These are phyloP conservation scores for Acipenser oxyrinchus DNA, from an alignment of 2,797 vertebrate genomes.

Conservation along the genomic window DNA sequence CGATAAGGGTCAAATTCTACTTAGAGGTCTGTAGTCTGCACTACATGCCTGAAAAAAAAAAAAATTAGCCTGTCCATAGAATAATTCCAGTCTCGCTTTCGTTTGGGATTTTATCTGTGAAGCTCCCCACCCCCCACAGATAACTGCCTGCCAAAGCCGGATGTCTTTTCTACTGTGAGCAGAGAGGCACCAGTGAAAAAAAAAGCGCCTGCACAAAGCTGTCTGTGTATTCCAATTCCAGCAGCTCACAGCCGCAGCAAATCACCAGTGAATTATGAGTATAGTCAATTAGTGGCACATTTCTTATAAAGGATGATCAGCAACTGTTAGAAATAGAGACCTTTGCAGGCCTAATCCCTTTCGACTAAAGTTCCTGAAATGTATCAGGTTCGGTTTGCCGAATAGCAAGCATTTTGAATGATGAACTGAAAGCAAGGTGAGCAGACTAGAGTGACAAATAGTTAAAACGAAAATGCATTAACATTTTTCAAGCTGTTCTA, in stretches of 20 bases:
- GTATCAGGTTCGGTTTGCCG: too few species aligned
- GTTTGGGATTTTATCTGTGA: slow-evolving; percentile 65
- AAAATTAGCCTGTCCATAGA: slow-evolving; percentile 53
- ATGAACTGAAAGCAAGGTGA: too few species aligned
- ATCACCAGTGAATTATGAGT: slow-evolving; percentile 64
- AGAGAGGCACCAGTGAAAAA: slow-evolving; percentile 23
- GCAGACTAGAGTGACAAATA: too few species aligned
- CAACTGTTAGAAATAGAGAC: slow-evolving; percentile 1
- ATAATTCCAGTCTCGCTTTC: slow-evolving; percentile 67
- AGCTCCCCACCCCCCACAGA: slow-evolving; percentile 44
- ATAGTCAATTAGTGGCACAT: slow-evolving; percentile 63
- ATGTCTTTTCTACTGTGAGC: slow-evolving; percentile 56
- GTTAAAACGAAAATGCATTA: too few species aligned
- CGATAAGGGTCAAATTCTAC: slow-evolving; percentile 51
- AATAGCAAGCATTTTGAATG: too few species aligned
- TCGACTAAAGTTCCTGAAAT: too few species aligned
- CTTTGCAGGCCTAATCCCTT: too few species aligned
- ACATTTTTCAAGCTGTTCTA: too few species aligned
- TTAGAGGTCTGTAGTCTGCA: slow-evolving; percentile 42
- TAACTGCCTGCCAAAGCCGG: slow-evolving; percentile 58
- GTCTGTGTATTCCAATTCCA: slow-evolving; percentile 1
- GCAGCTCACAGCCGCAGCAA: slow-evolving; percentile 54
- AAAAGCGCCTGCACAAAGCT: slow-evolving; percentile 34
- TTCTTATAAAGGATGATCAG: slow-evolving; percentile 28
- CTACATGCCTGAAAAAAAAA: slow-evolving; percentile 40